These are phyloP conservation scores for Thamnaconus septentrionalis DNA, from an alignment of 2,113 vertebrate species.

Conservation along the genomic window DNA sequence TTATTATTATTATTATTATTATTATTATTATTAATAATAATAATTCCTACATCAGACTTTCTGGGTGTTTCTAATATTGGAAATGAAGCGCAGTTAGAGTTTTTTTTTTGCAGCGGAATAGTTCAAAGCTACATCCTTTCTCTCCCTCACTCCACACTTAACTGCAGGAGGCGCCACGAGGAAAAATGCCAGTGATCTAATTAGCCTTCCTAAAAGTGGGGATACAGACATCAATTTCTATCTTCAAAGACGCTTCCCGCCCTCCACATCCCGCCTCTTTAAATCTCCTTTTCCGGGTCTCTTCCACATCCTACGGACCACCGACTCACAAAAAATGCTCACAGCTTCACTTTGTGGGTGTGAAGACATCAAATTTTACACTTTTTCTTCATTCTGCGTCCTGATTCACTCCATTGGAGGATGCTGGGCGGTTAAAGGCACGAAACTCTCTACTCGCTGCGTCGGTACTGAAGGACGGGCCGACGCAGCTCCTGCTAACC, in stretches of 20 bases:
- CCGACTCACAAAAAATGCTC: slow-evolving; percentile 24
- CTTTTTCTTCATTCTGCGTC: too few species aligned
- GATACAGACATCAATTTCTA: slow-evolving; percentile 15
- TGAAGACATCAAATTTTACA: too few species aligned
- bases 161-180: slow-evolving; percentile 23
- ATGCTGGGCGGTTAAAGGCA: too few species aligned
- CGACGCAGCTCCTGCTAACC: slow-evolving; percentile 42
- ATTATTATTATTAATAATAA: too few species aligned
- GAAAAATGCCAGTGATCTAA: slow-evolving; percentile 48
- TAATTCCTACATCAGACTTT: too few species aligned
- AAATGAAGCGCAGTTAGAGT: slow-evolving; percentile 15
- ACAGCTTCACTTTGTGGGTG: slow-evolving; percentile 20
- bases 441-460: too few species aligned
- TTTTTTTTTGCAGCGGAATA: slow-evolving; percentile 4
- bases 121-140: slow-evolving; percentile 32
- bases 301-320: too few species aligned
- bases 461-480: too few species aligned
- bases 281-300: slow-evolving; percentile 15
- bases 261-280: slow-evolving; percentile 13
- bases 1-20: too few species aligned
- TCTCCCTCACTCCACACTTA: not conserved
- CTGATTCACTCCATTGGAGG: too few species aligned
- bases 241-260: slow-evolving; percentile 42
- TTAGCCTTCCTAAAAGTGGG: slow-evolving; percentile 31
- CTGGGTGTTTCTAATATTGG: slow-evolving; percentile 3